These are phyloP conservation scores for Tetragonula carbonaria DNA, from an alignment of 2,888 invertebrate species.

Conservation along the genomic window DNA sequence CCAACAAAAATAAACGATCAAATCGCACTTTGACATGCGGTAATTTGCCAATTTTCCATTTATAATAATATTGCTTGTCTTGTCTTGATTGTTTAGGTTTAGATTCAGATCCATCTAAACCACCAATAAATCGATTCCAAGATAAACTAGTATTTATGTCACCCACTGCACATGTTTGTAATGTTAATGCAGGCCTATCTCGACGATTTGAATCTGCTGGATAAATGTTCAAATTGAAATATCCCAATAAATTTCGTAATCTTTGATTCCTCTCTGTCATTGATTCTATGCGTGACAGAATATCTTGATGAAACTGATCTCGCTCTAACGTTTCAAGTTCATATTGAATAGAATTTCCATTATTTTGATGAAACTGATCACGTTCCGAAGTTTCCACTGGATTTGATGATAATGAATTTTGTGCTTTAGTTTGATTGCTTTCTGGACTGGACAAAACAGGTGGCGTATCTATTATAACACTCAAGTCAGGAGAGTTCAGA, in stretches of 20 bases:
- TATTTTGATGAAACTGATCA: slow-evolving; percentile 77
- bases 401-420: slow-evolving; percentile 75
- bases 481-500: slow-evolving; percentile 83
- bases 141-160: slow-evolving; percentile 86
- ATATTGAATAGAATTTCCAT: slow-evolving; percentile 85
- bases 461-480: slow-evolving; percentile 83
- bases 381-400: slow-evolving; percentile 81
- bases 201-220: slow-evolving; percentile 70
- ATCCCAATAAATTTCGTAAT: slow-evolving; percentile 76
- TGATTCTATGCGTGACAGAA: slow-evolving; percentile 72
- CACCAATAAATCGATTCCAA: slow-evolving; percentile 86
- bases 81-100: slow-evolving; percentile 85
- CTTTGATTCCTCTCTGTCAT: slow-evolving; percentile 80
- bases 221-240: slow-evolving; percentile 72
- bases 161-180: slow-evolving; percentile 86
- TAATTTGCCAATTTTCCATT: slow-evolving; percentile 87
- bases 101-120: slow-evolving; percentile 85
- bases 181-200: slow-evolving; percentile 77
- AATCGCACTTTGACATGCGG: slow-evolving; percentile 92
- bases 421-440: slow-evolving; percentile 75
- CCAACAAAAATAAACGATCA: slow-evolving; percentile 96
- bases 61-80: slow-evolving; percentile 87
- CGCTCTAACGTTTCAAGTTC: slow-evolving; percentile 81
- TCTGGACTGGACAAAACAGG: slow-evolving; percentile 78
- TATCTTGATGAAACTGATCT: slow-evolving; percentile 75